Evolutionary conservation across 1,140 invertebrate genomes (phyloP).

Genomic region (Aphaenogaster rudis): DNA sequence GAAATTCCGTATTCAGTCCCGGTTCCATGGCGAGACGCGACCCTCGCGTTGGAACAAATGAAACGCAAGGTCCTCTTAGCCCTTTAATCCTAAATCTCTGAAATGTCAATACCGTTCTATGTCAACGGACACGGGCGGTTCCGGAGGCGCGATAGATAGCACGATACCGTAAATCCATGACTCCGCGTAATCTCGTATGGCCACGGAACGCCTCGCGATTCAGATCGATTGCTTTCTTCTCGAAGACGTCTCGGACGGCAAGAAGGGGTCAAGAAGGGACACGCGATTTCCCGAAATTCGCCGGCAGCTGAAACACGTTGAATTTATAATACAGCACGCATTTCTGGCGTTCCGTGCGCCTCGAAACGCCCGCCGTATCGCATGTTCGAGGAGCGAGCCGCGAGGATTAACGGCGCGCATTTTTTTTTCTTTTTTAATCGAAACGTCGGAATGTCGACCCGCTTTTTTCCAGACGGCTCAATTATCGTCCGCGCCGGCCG

Average conservation of each 20-base stretch:
- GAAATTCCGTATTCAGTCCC: background rate
- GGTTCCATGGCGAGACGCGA: background rate
- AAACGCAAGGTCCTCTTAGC: background rate
- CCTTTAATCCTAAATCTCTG: background rate
- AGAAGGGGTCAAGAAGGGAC: background rate
- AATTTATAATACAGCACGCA: background rate
- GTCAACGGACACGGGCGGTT: background rate
- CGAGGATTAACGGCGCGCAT: constrained; percentile 1
- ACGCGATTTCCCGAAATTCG: background rate
- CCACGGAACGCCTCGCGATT: background rate
- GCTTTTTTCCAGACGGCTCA: background rate
- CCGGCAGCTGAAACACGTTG: background rate
- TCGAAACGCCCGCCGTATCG: background rate
- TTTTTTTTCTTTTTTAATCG: background rate
- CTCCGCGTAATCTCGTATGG: background rate
- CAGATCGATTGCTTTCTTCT: background rate
- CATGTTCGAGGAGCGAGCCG: background rate
- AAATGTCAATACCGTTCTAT: background rate
- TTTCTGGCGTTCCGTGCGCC: background rate
- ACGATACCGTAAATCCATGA: background rate
- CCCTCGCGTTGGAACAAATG: background rate
- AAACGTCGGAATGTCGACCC: background rate
- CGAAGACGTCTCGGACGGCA: no score
- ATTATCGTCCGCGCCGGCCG: background rate
- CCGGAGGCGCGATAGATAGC: background rate